Percentiles rank a stretch among this genome's conserved stretches.
Evolutionary conservation across 1,140 invertebrate species (phyloP).

Genomic region (Drosophila nannoptera): DNA sequence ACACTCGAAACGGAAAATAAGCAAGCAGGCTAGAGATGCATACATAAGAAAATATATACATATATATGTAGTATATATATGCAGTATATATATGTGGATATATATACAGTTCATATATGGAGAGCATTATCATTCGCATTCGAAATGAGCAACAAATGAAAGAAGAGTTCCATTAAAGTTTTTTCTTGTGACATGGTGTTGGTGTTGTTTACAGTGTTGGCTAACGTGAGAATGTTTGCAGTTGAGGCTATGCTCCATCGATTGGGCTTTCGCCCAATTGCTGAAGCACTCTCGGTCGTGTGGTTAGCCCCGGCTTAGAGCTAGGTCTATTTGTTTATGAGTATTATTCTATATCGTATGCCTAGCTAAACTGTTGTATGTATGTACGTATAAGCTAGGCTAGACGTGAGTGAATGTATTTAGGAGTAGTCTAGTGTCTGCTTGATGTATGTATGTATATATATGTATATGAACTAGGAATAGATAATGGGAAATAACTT

Average conservation of each 20-base stretch:
- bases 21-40: background rate
- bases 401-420: conserved; percentile 26
- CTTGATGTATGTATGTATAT: background rate
- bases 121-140: conserved; percentile 28
- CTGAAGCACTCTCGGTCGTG: background rate
- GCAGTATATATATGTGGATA: background rate
- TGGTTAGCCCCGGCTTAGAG: background rate
- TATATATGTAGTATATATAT: background rate
- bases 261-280: no score
- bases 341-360: conserved; percentile 16
- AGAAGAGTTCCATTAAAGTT: conserved; percentile 14
- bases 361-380: conserved; percentile 43
- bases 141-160: background rate
- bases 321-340: conserved; percentile 9
- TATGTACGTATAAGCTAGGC: conserved; percentile 42
- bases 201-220: conserved; percentile 40
- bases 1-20: conserved; percentile 24
- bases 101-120: background rate
- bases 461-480: conserved; percentile 20
- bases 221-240: conserved; percentile 24
- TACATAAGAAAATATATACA: background rate
- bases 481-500: conserved; percentile 43
- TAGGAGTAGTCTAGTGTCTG: conserved; percentile 28
- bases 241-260: conserved; percentile 21
- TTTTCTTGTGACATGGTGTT: conserved; percentile 52